Evolutionary conservation across 2,113 vertebrate species (phyloP).

Genomic region (Clinocottus analis): DNA sequence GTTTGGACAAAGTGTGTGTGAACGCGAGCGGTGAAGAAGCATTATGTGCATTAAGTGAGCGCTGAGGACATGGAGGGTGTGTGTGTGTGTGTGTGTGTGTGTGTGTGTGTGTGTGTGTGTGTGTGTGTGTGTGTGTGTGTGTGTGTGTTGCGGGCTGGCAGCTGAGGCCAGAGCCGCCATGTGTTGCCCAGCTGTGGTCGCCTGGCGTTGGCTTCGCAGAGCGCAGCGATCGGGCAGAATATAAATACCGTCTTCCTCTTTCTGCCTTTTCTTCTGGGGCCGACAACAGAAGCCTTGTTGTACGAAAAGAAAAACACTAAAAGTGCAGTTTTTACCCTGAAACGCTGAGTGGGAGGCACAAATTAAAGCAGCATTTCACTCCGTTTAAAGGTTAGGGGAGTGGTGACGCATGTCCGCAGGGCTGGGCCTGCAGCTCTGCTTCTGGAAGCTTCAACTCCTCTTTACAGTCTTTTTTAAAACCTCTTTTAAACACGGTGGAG

Average conservation of each 20-base stretch:
- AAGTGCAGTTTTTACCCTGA: background rate
- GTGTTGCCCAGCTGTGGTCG: constrained; percentile 77
- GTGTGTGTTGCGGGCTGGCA: constrained; percentile 45
- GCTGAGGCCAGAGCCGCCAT: constrained; percentile 61
- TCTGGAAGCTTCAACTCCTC: too few species aligned
- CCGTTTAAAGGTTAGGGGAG: background rate
- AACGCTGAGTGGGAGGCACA: constrained; percentile 24
- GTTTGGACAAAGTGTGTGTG: constrained; percentile 21
- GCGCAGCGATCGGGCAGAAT: constrained; percentile 36
- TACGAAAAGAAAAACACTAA: background rate
- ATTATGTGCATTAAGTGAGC: background rate
- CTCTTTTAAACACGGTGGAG: background rate
- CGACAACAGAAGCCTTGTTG: constrained; percentile 53
- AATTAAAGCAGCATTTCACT: constrained; percentile 40
- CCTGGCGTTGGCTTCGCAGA: constrained; percentile 40
- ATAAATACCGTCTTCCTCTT: constrained; percentile 66
- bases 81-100: background rate
- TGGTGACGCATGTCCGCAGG: background rate
- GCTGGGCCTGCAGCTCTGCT: background rate
- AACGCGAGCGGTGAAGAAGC: constrained; percentile 1
- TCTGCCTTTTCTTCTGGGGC: constrained; percentile 44
- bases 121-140: constrained; percentile 39
- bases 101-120: constrained; percentile 20
- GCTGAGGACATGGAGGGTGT: background rate
- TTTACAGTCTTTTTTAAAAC: background rate